Evolutionary conservation across 1,140 invertebrate species (phyloP), one percentile per base, ranked within the genome.

Genomic region (Leptopilina boulardi): DNA sequence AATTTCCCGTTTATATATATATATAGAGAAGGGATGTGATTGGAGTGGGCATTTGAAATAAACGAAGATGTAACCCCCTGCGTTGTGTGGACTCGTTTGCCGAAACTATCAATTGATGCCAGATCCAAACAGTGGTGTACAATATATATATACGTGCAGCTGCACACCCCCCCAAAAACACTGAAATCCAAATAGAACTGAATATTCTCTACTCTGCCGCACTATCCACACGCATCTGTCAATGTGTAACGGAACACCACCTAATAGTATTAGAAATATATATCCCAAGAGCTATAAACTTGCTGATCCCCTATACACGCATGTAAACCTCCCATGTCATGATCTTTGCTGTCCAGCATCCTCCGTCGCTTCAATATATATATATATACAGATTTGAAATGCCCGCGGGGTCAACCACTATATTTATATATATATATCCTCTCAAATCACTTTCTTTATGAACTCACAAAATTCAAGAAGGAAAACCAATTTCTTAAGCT

Each of bases 191-290:
- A 88, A 88, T 80, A 88, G 80, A 66, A 13, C 59, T 78, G 76
- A 82, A 70, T 38, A 38, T 38, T 38, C 77, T 75, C 78, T 81
- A 75, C 74, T 83, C 72, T 70, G 30, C 80, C 80, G 79, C 73
- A 82, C 85, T 89, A 38, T 38, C 34, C 34, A 86, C 89, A 89
- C 34, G 86, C 89, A 89, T 88, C 87, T 90, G 89, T 89, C 86
- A 83, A 83, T 81, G 82, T 85, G 88, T 90, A 90, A 90, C 87
- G 84, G 88, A 89, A 89, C 86, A 89, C 89, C 87, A 82, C 75
- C 85, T 90, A 90, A 90, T 89, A 87, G 87, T 85, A 90, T 90
- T 90, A 90, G 88, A 87, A 89, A 88, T 85, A 83, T 83, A 82
- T 85, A 80, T 59, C 47, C 73, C 72, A 70, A 74, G 76, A 76